These are phyloP conservation scores for Heliconius hermathena DNA, from an alignment of 1,140 invertebrate species.

Conservation along the genomic window DNA sequence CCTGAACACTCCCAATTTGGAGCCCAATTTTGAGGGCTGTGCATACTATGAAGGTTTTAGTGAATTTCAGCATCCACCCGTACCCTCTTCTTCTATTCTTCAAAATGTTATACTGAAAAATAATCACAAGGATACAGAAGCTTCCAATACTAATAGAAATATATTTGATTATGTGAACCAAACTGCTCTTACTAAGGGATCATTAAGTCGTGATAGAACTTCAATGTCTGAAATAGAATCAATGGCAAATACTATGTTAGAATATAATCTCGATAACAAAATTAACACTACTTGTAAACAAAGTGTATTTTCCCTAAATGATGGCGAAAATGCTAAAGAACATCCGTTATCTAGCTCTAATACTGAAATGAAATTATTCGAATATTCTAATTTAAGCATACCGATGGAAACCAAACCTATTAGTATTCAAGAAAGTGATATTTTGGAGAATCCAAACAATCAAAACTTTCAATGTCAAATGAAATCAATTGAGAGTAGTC, in stretches of 20 bases:
- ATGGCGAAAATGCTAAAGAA: neutral
- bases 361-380: neutral
- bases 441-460: neutral
- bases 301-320: neutral
- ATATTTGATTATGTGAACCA: neutral
- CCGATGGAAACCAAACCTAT: neutral
- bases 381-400: neutral
- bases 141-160: neutral
- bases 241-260: neutral
- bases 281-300: neutral
- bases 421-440: neutral
- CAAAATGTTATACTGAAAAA: slow-evolving; percentile 5
- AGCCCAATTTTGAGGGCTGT: neutral
- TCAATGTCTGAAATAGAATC: neutral
- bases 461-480: neutral
- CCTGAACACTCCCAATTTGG: neutral
- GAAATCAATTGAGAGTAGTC: neutral
- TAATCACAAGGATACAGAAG: slow-evolving; percentile 4
- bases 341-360: neutral
- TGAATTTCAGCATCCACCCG: neutral
- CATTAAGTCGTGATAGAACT: neutral
- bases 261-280: neutral
- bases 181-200: neutral
- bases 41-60: neutral
- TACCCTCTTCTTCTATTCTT: neutral